Conservation (phyloP, 2,797 vertebrate genomes). For the Notamacropus eugenii region DNA sequence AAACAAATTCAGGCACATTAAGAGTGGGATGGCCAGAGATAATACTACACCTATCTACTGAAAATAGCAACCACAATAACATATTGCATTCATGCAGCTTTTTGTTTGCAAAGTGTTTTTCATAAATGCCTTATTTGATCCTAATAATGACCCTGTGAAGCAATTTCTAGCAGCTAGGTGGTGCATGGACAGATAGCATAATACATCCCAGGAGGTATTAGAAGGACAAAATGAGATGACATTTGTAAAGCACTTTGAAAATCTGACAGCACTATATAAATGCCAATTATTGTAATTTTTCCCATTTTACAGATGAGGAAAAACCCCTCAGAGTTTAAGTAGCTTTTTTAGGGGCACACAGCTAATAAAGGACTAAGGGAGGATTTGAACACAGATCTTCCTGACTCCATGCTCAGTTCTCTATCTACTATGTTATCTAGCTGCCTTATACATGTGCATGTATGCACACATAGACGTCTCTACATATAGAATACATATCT, state of each 20-base stretch:
- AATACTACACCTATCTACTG: neutral
- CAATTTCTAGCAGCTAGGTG: neutral
- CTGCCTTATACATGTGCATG: neutral
- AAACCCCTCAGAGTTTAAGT: neutral
- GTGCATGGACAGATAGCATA: neutral
- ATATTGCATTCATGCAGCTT: neutral
- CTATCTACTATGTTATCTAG: neutral
- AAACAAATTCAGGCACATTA: neutral
- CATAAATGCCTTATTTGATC: neutral
- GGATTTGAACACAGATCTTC: neutral
- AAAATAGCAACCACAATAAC: neutral
- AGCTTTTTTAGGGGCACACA: neutral
- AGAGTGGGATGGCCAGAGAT: neutral
- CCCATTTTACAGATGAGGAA: neutral
- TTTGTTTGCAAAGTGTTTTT: constrained; percentile 8
- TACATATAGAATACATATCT: neutral
- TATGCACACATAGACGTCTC: neutral
- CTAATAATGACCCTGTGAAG: constrained; percentile 13
- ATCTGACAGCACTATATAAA: neutral
- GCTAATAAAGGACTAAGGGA: neutral
- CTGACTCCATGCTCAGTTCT: neutral
- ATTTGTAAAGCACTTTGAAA: neutral
- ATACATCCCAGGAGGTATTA: neutral
- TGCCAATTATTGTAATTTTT: neutral
- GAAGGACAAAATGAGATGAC: neutral